A percentile compares a stretch with the other conserved stretches of the same genome.
Evolutionary conservation across 2,888 invertebrate species (phyloP).

Genomic region (Napeogenes sylphis): DNA sequence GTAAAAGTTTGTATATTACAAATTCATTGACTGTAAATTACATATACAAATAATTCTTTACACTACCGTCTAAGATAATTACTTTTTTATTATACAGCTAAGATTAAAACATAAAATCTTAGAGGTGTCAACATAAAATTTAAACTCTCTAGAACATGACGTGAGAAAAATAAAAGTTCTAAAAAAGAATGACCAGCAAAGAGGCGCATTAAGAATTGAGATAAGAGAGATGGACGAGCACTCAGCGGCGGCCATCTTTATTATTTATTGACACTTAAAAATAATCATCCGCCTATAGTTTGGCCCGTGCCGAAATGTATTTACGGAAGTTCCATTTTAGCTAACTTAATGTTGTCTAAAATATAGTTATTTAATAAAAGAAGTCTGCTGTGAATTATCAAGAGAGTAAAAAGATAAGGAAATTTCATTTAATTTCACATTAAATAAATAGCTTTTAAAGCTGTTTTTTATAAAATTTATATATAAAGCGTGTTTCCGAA

Average conservation of each 20-base stretch:
- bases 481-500: not conserved
- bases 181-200: slow-evolving; percentile 70
- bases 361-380: not conserved
- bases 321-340: slow-evolving; percentile 16
- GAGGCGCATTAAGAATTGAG: slow-evolving; percentile 77
- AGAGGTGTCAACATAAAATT: slow-evolving; percentile 73
- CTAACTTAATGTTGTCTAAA: not conserved
- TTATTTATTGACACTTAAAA: slow-evolving; percentile 78
- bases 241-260: slow-evolving; percentile 72
- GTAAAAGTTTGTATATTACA: slow-evolving; percentile 15
- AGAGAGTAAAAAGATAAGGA: not conserved
- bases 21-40: slow-evolving; percentile 48
- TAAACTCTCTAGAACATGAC: slow-evolving; percentile 65
- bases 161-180: slow-evolving; percentile 58
- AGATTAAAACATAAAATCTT: slow-evolving; percentile 76
- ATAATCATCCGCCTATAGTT: slow-evolving; percentile 64
- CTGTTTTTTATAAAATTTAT: too few species aligned
- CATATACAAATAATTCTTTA: slow-evolving; percentile 53
- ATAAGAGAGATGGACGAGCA: slow-evolving; percentile 77
- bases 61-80: slow-evolving; percentile 55
- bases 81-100: slow-evolving; percentile 43
- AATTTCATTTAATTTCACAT: too few species aligned
- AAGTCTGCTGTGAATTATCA: not conserved
- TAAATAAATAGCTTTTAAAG: too few species aligned
- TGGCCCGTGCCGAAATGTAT: slow-evolving; percentile 67